These are phyloP conservation scores for Brachypteracias leptosomus DNA, from an alignment of 2,113 vertebrate genomes.

Conservation along the genomic window DNA sequence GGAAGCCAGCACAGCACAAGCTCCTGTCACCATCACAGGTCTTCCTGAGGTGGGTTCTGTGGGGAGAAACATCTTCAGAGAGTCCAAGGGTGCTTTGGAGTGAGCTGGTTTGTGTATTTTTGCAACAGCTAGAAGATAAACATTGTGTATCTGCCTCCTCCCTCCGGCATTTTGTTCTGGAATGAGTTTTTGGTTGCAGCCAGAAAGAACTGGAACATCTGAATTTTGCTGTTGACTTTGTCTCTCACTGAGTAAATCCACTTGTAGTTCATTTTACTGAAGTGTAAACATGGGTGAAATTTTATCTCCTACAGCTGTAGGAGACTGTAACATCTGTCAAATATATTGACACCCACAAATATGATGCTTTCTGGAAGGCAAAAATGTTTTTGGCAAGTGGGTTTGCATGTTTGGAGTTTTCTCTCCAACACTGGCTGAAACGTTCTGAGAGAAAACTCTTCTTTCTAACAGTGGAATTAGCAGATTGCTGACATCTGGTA, in stretches of 20 bases:
- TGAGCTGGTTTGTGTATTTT: background rate
- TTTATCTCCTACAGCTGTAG: background rate
- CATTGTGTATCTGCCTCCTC: background rate
- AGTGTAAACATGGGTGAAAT: background rate
- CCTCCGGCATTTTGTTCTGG: background rate
- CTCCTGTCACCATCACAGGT: background rate
- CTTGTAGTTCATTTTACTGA: background rate
- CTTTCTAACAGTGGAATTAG: background rate
- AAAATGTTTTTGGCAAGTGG: constrained; percentile 2
- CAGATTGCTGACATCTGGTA: constrained; percentile 31
- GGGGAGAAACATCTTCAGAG: background rate
- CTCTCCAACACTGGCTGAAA: background rate
- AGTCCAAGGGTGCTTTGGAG: background rate
- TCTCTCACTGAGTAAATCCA: background rate
- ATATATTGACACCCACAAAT: background rate
- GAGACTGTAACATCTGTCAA: constrained; percentile 5
- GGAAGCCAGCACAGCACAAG: fast-evolving
- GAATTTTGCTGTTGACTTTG: background rate
- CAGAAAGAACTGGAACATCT: background rate
- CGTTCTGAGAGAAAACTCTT: background rate
- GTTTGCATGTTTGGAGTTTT: background rate
- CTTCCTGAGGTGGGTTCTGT: fast-evolving
- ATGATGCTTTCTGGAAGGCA: background rate
- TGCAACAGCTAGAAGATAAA: background rate
- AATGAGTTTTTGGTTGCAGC: background rate